Evolutionary conservation across 2,797 vertebrate species (phyloP).

Genomic region (Coregonus suidteri): DNA sequence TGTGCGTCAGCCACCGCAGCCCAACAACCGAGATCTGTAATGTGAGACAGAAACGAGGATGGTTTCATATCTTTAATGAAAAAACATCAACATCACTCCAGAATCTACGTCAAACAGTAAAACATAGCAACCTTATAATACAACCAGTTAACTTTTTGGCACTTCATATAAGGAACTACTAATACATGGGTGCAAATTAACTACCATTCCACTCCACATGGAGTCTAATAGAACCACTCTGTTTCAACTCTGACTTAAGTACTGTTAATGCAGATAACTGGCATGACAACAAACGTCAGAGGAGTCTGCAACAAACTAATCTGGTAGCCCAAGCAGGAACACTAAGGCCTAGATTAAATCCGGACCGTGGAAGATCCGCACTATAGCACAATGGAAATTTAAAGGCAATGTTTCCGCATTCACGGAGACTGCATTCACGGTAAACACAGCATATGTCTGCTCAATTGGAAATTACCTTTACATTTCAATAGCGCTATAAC

Average conservation of each 20-base stretch:
- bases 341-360: not conserved
- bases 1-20: not conserved
- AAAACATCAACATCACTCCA: conserved; percentile 31
- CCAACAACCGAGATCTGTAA: conserved; percentile 3
- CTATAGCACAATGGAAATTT: too few species aligned
- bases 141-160: conserved; percentile 29
- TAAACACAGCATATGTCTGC: too few species aligned
- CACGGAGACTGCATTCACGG: too few species aligned
- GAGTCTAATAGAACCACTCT: not conserved
- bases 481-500: too few species aligned
- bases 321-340: not conserved
- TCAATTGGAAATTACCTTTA: too few species aligned
- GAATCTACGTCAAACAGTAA: conserved; percentile 52
- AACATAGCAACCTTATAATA: conserved; percentile 32
- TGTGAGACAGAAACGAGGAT: conserved; percentile 2
- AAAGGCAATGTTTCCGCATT: too few species aligned
- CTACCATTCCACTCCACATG: not conserved
- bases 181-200: not conserved
- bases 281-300: not conserved
- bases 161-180: conserved; percentile 28
- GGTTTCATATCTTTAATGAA: conserved; percentile 62
- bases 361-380: too few species aligned
- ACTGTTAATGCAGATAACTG: not conserved
- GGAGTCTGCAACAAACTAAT: not conserved
- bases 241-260: too few species aligned